These are phyloP conservation scores for Empis stercorea DNA, from an alignment of 2,888 invertebrate species.

Conservation along the genomic window DNA sequence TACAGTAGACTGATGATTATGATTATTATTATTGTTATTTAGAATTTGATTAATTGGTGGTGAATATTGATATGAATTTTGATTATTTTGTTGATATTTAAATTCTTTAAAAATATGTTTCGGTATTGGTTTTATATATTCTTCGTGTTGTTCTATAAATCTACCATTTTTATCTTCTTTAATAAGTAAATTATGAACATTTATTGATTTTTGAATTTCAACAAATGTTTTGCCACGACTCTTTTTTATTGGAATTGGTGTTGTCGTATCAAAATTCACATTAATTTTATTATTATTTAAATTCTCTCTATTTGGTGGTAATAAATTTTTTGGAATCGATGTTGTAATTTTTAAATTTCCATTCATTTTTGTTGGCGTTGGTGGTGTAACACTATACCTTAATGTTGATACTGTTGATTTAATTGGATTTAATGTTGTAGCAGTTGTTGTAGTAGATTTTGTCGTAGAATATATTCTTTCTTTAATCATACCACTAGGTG, in stretches of 20 bases:
- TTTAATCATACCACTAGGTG: too few species aligned
- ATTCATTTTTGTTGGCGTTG: slow-evolving; percentile 4
- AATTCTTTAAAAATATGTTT: background rate
- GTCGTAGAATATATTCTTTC: background rate
- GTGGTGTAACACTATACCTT: slow-evolving; percentile 5
- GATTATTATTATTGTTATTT: too few species aligned
- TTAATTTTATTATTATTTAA: background rate
- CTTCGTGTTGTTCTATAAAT: slow-evolving; percentile 29
- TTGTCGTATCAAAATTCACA: background rate
- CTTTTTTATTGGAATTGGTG: slow-evolving; percentile 1
- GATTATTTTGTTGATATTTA: too few species aligned
- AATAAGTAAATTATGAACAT: slow-evolving; percentile 33
- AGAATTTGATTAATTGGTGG: too few species aligned
- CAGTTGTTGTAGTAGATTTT: background rate
- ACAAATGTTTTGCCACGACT: slow-evolving; percentile 39
- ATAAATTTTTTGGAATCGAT: slow-evolving; percentile 42
- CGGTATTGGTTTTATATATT: slow-evolving; percentile 15
- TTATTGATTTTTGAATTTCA: slow-evolving; percentile 51
- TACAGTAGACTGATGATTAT: too few species aligned
- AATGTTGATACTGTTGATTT: slow-evolving; percentile 4
- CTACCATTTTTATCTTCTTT: slow-evolving; percentile 29
- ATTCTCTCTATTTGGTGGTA: slow-evolving; percentile 37
- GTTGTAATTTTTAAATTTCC: slow-evolving; percentile 24
- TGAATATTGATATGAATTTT: too few species aligned
- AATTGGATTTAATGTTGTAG: background rate